Evolutionary conservation across 2,797 vertebrate species (phyloP), one percentile per base, ranked within the genome.

Genomic region (Gymnocypris eckloni): DNA sequence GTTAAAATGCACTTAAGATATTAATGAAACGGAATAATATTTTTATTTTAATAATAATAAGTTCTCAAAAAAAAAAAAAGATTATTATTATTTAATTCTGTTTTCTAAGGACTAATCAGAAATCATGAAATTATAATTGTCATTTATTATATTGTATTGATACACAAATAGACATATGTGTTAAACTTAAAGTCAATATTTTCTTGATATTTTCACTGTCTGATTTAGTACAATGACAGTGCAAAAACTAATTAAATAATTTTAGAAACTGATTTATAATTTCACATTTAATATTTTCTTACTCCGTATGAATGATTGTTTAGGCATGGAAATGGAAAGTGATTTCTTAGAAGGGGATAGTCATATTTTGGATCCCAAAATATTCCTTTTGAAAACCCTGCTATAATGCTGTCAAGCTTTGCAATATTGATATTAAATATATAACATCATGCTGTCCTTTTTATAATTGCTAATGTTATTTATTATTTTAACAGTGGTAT

Each of bases 401-500:
- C 28, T 37, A 33, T 75, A 10, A 28, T 73, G 39, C 6, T 54
- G 1, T 72, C 10, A 45, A 28, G 28, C 7, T n/a, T 50, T 75
- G 20, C 6, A 1, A 48, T 64, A 33, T 37, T 64, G 70, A 45
- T 73, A 43, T 28, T 18, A 79, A 43, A 41, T 87, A 70, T 28
- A 71, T 86, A 83, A 79, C 52, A 16, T 70, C 28, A 22, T 77
- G 33, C 41, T 86, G 59, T 83, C 64, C 86, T 11, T 79, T 81
- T 85, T 15, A 54, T 12, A 45, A 9, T 22, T 54, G 1, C 33
- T 85, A 6, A 71, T 73, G 52, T 64, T 45, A 37, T 54, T 79
- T 89, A 45, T 77, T 52, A 73, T 52, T 79, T 43, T 81, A 64
- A 37, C 39, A 99, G 98, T 99, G 98, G 98, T 99, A 99, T 90